Evolutionary conservation across 2,888 invertebrate species (phyloP).

Genomic region (Drosophila helvetica): DNA sequence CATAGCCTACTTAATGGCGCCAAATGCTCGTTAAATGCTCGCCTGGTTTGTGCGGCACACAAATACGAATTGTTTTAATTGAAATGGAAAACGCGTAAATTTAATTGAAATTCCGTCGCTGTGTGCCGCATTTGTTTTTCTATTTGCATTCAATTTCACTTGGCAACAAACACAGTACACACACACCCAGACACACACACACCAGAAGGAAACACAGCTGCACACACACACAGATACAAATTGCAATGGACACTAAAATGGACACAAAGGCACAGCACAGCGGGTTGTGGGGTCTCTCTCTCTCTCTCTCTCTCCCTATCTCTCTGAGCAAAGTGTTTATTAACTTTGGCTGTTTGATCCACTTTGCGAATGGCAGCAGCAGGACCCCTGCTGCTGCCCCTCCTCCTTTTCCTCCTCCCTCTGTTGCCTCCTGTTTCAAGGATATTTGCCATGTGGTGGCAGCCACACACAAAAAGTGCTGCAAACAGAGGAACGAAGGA

Average conservation of each 20-base stretch:
- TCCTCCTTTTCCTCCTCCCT: slow-evolving; percentile 20
- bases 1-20: slow-evolving; percentile 69
- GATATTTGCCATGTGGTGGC: slow-evolving; percentile 68
- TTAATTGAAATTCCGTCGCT: slow-evolving; percentile 59
- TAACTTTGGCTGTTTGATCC: slow-evolving; percentile 78
- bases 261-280: slow-evolving; percentile 16
- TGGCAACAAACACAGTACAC: slow-evolving; percentile 59
- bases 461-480: slow-evolving; percentile 29
- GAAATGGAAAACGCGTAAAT: slow-evolving; percentile 77
- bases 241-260: slow-evolving; percentile 70
- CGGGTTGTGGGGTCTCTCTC: neutral
- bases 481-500: slow-evolving; percentile 30
- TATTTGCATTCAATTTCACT: slow-evolving; percentile 79
- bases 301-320: slow-evolving; percentile 1
- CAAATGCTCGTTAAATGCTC: slow-evolving; percentile 51
- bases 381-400: no score
- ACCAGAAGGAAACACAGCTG: no score
- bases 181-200: neutral
- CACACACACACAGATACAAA: slow-evolving; percentile 56
- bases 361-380: slow-evolving; percentile 52
- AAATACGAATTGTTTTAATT: slow-evolving; percentile 69
- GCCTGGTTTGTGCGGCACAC: slow-evolving; percentile 24
- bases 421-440: slow-evolving; percentile 49
- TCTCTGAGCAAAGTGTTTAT: slow-evolving; percentile 67
- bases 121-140: slow-evolving; percentile 55